phyloP scores from a whole-genome alignment of 2,797 vertebrate genomes.

The Carcharodon carcharias region DNA sequence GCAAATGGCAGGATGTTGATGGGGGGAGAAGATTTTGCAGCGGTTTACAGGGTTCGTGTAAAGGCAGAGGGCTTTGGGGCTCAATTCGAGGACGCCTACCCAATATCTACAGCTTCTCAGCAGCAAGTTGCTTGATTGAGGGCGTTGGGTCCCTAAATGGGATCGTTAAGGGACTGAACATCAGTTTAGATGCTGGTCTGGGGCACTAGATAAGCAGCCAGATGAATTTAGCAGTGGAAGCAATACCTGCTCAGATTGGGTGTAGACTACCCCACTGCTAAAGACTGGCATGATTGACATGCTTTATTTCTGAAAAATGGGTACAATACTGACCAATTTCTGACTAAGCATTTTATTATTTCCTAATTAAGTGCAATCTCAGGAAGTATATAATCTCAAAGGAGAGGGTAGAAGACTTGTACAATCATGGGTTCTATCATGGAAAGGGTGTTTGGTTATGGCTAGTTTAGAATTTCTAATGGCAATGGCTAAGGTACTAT shows the following conservation, averaged over 20 bases:
- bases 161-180: too few relatives aligned
- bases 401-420: neutral
- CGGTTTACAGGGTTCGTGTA: too few relatives aligned
- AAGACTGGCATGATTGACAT: neutral
- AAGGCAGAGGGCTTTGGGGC: too few relatives aligned
- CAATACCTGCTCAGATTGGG: too few relatives aligned
- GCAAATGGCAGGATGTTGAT: neutral
- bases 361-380: neutral
- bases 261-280: neutral
- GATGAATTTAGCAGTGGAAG: too few relatives aligned
- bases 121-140: too few relatives aligned
- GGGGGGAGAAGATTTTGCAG: too few relatives aligned
- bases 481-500: neutral
- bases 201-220: too few relatives aligned
- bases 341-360: neutral
- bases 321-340: neutral
- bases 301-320: neutral
- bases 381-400: neutral
- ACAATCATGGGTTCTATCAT: neutral
- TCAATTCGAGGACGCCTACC: too few relatives aligned
- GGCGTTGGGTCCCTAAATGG: too few relatives aligned
- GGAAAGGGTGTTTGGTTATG: neutral
- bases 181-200: too few relatives aligned
- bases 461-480: neutral
- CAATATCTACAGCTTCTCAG: too few relatives aligned